phyloP scores from a whole-genome alignment of 2,113 vertebrate species.

The Probosciger aterrimus region DNA sequence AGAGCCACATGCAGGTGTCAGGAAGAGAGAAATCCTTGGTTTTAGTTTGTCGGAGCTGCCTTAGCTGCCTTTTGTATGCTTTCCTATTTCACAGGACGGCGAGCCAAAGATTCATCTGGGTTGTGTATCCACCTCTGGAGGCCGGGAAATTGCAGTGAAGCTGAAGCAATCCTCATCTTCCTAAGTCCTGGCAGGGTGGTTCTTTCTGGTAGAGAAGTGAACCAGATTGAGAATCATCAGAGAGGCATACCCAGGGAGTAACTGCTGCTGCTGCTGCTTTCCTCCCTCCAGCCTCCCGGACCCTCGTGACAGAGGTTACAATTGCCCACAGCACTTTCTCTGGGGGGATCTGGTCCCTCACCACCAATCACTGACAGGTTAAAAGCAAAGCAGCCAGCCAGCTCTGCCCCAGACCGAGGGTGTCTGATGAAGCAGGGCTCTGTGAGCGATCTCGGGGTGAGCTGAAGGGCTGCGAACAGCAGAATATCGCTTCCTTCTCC shows the following conservation, averaged over 20 bases:
- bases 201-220: conserved; percentile 12
- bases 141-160: background rate
- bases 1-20: background rate
- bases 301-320: fast-evolving
- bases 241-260: background rate
- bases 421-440: background rate
- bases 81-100: background rate
- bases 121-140: background rate
- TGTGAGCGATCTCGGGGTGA: background rate
- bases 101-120: background rate
- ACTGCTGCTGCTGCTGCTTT: background rate
- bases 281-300: background rate
- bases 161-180: background rate
- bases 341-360: background rate
- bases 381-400: background rate
- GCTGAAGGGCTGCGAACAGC: background rate
- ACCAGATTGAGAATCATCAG: background rate
- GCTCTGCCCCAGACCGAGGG: fast-evolving
- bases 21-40: background rate
- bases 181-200: conserved; percentile 18
- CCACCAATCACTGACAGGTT: background rate
- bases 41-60: background rate
- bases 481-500: background rate
- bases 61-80: background rate
- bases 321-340: background rate